Percentiles rank a stretch among this genome's conserved stretches.
Evolutionary conservation across 2,797 vertebrate species (phyloP).

Genomic region (Anguilla anguilla): DNA sequence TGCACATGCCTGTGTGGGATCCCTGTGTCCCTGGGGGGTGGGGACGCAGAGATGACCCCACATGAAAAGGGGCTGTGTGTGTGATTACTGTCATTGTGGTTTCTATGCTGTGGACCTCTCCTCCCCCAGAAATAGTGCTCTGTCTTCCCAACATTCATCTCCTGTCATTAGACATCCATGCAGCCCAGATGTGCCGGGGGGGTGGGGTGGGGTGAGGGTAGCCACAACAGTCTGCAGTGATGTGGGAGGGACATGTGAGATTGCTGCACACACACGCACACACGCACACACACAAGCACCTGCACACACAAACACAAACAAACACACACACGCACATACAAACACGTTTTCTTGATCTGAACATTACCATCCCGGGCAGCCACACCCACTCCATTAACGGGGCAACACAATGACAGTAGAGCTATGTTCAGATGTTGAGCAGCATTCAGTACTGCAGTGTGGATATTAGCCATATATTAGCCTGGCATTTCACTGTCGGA

Average conservation of each 20-base stretch:
- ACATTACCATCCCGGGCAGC: background rate
- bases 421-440: background rate
- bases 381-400: background rate
- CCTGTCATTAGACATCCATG: background rate
- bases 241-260: background rate
- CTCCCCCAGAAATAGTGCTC: conserved; percentile 1
- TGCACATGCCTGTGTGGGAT: background rate
- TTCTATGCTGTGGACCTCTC: background rate
- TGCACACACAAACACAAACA: too few species aligned
- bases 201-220: too few species aligned
- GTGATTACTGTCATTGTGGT: background rate
- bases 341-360: background rate
- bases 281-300: too few species aligned
- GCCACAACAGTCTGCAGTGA: background rate
- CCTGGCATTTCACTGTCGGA: background rate
- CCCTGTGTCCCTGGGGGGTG: background rate
- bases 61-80: background rate
- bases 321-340: background rate
- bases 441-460: background rate
- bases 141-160: background rate
- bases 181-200: conserved; percentile 14
- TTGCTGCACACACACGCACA: background rate
- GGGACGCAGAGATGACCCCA: background rate
- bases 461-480: background rate
- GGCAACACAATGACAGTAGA: background rate